Evolutionary conservation across 2,797 vertebrate genomes (phyloP).

Genomic region (Phylloscopus collybita): DNA sequence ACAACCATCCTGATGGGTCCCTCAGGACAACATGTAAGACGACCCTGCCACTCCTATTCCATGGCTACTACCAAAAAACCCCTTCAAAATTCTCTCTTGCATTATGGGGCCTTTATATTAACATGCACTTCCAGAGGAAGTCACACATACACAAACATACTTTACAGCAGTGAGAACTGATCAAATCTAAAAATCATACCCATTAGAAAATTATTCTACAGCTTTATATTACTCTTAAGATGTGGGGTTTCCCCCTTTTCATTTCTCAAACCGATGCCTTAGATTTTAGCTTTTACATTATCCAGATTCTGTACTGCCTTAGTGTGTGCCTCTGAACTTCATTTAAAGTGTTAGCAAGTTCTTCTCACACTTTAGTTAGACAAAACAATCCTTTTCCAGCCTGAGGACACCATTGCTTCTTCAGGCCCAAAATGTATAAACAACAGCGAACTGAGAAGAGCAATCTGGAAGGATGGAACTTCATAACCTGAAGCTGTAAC

Average conservation of each 20-base stretch:
- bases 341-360: neutral
- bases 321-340: neutral
- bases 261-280: neutral
- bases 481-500: neutral
- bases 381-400: neutral
- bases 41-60: neutral
- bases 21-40: neutral
- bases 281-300: neutral
- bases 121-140: neutral
- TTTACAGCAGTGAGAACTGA: neutral
- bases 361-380: neutral
- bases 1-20: neutral
- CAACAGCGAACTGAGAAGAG: rapidly evolving
- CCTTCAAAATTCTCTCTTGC: neutral
- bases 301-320: neutral
- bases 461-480: neutral
- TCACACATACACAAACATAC: neutral
- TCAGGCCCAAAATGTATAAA: neutral
- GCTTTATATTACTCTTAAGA: neutral
- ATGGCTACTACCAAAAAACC: neutral
- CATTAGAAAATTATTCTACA: neutral
- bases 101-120: neutral
- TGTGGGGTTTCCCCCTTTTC: neutral
- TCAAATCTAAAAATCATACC: neutral
- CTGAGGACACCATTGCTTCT: neutral